A percentile compares a stretch with the other conserved stretches of the same genome.
Conservation (phyloP, 1,140 invertebrate species). For the Goniozus legneri region DNA sequence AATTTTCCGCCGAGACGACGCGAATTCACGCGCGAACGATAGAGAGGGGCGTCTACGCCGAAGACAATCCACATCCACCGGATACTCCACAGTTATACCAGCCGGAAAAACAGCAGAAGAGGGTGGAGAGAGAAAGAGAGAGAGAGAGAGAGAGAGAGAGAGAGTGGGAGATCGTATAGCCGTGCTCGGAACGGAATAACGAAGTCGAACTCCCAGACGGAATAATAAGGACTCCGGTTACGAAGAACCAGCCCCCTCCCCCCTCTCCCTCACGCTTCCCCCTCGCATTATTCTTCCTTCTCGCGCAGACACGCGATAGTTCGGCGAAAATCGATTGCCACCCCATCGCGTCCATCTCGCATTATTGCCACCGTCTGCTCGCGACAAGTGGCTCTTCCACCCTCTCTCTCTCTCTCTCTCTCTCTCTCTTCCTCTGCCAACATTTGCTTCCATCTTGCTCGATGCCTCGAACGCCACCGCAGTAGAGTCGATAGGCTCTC, state of each 20-base stretch:
- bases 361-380: conserved; percentile 28
- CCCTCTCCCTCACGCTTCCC: background rate
- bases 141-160: background rate
- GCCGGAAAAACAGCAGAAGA: background rate
- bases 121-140: background rate
- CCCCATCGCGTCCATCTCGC: conserved; percentile 25
- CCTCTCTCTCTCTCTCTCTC: too few species aligned
- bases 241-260: background rate
- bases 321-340: conserved; percentile 29
- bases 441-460: too few species aligned
- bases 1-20: too few species aligned
- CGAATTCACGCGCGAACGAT: too few species aligned
- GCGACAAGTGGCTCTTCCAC: conserved; percentile 16
- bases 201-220: conserved; percentile 14
- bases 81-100: too few species aligned
- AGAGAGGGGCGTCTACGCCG: too few species aligned
- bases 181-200: conserved; percentile 23
- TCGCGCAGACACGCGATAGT: too few species aligned
- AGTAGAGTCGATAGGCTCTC: too few species aligned
- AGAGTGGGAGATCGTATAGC: conserved; percentile 9
- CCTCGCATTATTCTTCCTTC: too few species aligned
- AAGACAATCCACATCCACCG: too few species aligned
- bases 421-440: too few species aligned
- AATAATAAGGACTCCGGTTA: conserved; percentile 26
- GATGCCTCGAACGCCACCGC: too few species aligned